These are phyloP conservation scores for Protonibea diacanthus DNA, from an alignment of 2,797 vertebrate genomes.

Conservation along the genomic window DNA sequence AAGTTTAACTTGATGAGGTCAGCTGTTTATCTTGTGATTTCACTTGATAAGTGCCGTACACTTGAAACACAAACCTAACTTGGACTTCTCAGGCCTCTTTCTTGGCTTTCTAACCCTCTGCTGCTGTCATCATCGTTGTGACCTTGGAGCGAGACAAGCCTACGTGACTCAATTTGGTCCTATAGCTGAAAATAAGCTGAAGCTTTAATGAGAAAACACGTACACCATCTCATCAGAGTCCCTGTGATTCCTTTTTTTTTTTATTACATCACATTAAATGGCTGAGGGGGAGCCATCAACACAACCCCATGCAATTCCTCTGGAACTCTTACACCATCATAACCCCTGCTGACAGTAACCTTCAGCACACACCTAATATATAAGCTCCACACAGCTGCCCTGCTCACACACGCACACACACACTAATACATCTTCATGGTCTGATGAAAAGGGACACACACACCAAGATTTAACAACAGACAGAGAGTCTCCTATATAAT, in stretches of 20 bases:
- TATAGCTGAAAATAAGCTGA: neutral
- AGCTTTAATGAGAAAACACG: constrained; percentile 15
- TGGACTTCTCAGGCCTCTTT: constrained; percentile 8
- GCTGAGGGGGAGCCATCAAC: constrained; percentile 26
- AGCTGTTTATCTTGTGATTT: constrained; percentile 47
- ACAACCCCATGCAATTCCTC: constrained; percentile 14
- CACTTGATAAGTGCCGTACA: neutral
- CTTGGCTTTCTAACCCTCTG: constrained; percentile 22
- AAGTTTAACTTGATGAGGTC: constrained; percentile 44
- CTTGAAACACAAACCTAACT: constrained; percentile 25
- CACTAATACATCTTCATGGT: neutral
- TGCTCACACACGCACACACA: constrained; percentile 19
- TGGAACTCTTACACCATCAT: constrained; percentile 14
- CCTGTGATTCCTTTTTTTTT: constrained; percentile 12
- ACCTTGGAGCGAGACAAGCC: constrained; percentile 52
- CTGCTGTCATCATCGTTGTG: constrained; percentile 30
- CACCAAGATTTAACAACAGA: neutral
- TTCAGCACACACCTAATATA: constrained; percentile 48
- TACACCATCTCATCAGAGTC: neutral
- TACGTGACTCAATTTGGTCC: neutral
- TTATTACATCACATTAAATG: constrained; percentile 38
- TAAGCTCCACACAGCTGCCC: constrained; percentile 17
- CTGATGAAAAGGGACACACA: constrained; percentile 6
- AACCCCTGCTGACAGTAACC: constrained; percentile 63
- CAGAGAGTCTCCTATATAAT: neutral